phyloP scores from a whole-genome alignment of 2,797 vertebrate genomes.

The Sphenopsis melanotis region DNA sequence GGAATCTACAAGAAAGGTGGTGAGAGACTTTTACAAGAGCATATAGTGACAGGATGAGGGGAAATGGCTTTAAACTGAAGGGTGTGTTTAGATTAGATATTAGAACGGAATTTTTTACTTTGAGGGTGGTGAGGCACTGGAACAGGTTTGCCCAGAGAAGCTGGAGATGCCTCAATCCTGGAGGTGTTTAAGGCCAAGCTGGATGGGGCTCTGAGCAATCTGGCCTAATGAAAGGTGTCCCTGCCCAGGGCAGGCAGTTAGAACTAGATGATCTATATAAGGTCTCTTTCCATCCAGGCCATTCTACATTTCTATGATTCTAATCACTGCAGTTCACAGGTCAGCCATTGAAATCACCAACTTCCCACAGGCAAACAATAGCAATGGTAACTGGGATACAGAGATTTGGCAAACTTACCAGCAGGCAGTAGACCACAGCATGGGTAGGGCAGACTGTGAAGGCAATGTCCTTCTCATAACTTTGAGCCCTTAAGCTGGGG shows the following conservation, averaged over 20 bases:
- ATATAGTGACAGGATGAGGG: background rate
- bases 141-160: background rate
- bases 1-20: background rate
- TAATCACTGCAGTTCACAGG: background rate
- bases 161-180: rapidly evolving
- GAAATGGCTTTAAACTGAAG: background rate
- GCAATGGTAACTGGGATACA: background rate
- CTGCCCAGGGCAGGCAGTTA: background rate
- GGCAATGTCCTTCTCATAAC: background rate
- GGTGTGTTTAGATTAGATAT: background rate
- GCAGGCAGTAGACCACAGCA: background rate
- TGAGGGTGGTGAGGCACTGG: background rate
- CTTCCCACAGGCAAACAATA: background rate
- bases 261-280: background rate
- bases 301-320: background rate
- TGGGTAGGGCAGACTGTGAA: background rate
- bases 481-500: background rate
- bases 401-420: background rate
- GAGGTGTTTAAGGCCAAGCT: background rate
- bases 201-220: background rate
- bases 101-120: background rate
- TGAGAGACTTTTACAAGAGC: background rate
- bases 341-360: background rate
- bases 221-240: background rate
- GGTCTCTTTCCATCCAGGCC: background rate